Percentiles rank a stretch among this genome's conserved stretches.
Conservation (phyloP, 1,140 invertebrate genomes). For the Pseudomyrmex dendroicus region DNA sequence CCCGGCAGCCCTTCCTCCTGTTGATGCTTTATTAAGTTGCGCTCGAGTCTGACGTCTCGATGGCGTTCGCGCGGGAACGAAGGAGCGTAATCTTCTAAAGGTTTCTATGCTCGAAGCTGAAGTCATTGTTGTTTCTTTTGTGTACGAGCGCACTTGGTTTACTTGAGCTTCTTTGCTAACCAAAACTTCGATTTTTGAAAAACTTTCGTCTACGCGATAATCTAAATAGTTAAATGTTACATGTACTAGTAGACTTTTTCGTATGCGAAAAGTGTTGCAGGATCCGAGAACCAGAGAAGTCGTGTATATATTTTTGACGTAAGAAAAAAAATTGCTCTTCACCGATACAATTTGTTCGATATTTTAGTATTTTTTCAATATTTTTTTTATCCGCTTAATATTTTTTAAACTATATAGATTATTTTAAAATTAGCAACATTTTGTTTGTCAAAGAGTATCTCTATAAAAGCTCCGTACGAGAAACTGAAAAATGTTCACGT, state of each 20-base stretch:
- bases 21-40: conserved; percentile 57
- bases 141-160: not conserved
- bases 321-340: too few relatives aligned
- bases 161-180: not conserved
- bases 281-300: too few relatives aligned
- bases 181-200: not conserved
- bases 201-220: not conserved
- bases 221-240: not conserved
- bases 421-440: too few relatives aligned
- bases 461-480: too few relatives aligned
- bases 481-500: not conserved
- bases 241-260: not conserved
- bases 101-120: not conserved
- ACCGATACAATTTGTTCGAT: too few relatives aligned
- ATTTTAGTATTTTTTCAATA: too few relatives aligned
- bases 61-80: not conserved
- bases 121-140: not conserved
- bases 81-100: not conserved
- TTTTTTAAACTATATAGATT: too few relatives aligned
- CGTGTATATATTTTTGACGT: too few relatives aligned
- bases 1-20: not conserved
- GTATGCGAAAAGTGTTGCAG: too few relatives aligned
- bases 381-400: too few relatives aligned
- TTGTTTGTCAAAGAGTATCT: too few relatives aligned
- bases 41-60: conserved; percentile 25